These are phyloP conservation scores for Agelastica alni DNA, from an alignment of 2,888 invertebrate genomes.

Conservation along the genomic window DNA sequence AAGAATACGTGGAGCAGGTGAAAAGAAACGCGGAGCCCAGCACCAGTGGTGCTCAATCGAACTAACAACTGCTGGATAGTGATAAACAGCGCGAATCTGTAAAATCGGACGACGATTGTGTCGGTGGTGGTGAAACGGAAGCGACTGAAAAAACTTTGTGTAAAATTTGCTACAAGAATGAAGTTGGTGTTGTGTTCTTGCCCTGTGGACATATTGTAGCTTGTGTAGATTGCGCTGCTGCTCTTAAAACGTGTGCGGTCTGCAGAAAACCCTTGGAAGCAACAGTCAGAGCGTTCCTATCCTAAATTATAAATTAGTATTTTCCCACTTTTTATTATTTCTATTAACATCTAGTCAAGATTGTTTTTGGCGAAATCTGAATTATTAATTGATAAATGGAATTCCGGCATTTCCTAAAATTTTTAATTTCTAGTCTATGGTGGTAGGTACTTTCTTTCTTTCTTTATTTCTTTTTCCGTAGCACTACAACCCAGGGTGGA, in stretches of 20 bases:
- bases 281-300: slow-evolving; percentile 68
- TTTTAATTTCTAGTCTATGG: too few species aligned
- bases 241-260: slow-evolving; percentile 83
- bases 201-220: slow-evolving; percentile 95
- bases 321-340: slow-evolving; percentile 22
- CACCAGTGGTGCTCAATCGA: slow-evolving; percentile 23
- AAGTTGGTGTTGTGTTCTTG: slow-evolving; percentile 87
- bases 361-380: too few species aligned
- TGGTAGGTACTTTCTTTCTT: too few species aligned
- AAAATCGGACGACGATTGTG: slow-evolving; percentile 5
- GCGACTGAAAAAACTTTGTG: slow-evolving; percentile 69
- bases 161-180: slow-evolving; percentile 89
- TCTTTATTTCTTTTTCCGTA: too few species aligned
- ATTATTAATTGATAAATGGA: too few species aligned
- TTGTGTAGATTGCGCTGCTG: slow-evolving; percentile 88
- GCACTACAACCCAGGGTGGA: too few species aligned
- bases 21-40: slow-evolving; percentile 31
- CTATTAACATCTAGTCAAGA: slow-evolving; percentile 36
- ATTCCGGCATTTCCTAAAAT: too few species aligned
- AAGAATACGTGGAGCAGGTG: slow-evolving; percentile 65
- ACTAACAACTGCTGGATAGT: too few species aligned
- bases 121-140: slow-evolving; percentile 27
- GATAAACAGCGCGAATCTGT: slow-evolving; percentile 8
- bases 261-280: slow-evolving; percentile 78
- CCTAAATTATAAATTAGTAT: slow-evolving; percentile 50